Evolutionary conservation across 2,113 vertebrate species (phyloP).

Genomic region (Corythornis vintsioides): DNA sequence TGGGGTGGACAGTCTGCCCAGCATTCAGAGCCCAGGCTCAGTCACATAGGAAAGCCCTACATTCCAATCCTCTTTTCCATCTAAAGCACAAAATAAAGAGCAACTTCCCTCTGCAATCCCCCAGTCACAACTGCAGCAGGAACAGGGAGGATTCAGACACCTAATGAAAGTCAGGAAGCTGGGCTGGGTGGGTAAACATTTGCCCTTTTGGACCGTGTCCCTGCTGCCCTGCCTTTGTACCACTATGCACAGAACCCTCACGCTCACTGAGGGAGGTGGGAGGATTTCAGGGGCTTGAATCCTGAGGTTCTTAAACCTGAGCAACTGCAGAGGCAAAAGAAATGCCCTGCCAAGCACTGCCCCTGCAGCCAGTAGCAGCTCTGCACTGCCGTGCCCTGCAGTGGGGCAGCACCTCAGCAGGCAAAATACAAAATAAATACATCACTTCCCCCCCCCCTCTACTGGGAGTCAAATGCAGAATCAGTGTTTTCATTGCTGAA

Average conservation of each 20-base stretch:
- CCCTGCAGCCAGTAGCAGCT: not conserved
- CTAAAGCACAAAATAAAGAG: not conserved
- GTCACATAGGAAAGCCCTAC: not conserved
- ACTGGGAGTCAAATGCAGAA: not conserved
- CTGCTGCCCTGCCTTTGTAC: not conserved
- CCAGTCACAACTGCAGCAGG: not conserved
- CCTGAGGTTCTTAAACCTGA: not conserved
- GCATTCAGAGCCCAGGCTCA: accelerated
- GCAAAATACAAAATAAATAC: not conserved
- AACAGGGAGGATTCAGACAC: not conserved
- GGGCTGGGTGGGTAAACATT: not conserved
- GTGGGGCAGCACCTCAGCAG: accelerated
- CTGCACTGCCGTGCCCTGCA: not conserved
- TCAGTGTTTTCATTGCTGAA: not conserved
- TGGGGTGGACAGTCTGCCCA: not conserved
- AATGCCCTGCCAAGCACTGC: accelerated
- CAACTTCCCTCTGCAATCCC: not conserved
- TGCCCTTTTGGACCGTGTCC: not conserved
- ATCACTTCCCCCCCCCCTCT: too few species aligned
- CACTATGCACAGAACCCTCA: accelerated
- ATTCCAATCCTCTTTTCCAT: not conserved
- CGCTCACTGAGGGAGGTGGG: not conserved
- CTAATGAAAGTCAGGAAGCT: not conserved
- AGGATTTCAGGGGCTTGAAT: not conserved
- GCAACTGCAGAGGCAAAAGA: not conserved